Evolutionary conservation across 2,797 vertebrate species (phyloP), one percentile per base, ranked within the genome.

Genomic region (Sebastolobus alascanus): DNA sequence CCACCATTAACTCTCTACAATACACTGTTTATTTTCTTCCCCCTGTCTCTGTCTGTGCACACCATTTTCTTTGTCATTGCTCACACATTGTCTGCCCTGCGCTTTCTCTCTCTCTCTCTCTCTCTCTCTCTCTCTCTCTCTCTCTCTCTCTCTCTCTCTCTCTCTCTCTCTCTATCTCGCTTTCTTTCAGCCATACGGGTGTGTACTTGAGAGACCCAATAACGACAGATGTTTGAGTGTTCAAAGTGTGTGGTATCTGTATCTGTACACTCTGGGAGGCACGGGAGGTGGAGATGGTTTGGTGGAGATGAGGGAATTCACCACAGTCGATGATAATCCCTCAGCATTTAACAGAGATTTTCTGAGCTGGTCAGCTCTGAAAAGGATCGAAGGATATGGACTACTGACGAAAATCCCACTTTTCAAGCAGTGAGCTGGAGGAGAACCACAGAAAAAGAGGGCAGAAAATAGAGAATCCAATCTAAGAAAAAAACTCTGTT

Each of bases 281-380:
- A 31, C 7, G 1, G 73, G 54, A 56, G 75, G 56, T 56, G 85
- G 77, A 87, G 77, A 59, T 59, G 68, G 61, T 77, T 67, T 75
- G 79, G 43, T 73, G 77, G 60, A 80, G 74, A 83, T 78, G 54
- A 77, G 70, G 31, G 66, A 84, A 78, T 82, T 84, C 77, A 77
- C 37, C 70, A 73, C 73, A 79, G 68, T 68, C 50, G 10, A 73
- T 75, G 77, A 79, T 84, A 84, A 88, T 88, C 80, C 79, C 54
- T 60, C 67, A 72, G 73, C 72, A 69, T 80, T 87, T 68, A 72
- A 68, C 69, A 54, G 65, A 79, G 77, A 75, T 68, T 84, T 76
- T n/a, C 80, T 29, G 69, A 79, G 63, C 43, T 50, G 68, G 79
- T 70, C 81, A 79, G 75, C 54, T 8, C 58, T 33, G 46, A 66